Base-by-base conservation (phyloP, 1,140 invertebrate species). In the Venturia canescens region DNA sequence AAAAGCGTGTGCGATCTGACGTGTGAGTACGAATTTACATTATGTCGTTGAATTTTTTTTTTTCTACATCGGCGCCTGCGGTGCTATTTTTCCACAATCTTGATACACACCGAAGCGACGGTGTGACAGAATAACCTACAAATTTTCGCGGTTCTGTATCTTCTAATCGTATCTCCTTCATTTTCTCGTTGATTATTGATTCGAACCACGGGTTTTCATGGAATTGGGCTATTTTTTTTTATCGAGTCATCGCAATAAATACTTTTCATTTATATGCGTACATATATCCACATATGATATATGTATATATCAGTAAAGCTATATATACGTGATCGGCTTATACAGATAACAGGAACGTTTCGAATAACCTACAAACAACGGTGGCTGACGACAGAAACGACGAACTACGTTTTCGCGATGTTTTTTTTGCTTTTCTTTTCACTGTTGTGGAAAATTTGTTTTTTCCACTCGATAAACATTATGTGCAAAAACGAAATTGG, bases 51-150 rank as follows among this genome's bases (percentile, higher is more conserved):
- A 31, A 18, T 26, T 72, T 80, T 27, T 31, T 57, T 44, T 44
- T 44, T 44, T 11, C 34, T 34, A 34, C 9, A 9, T 34, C 9
- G 3, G 13, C 13, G 2, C 38, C 13, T 5, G 13, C 38, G 5
- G 7, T 44, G 38, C 7, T 44, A 44, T 44, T 80, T 57, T 57
- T 57, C 13, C 5, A 57, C 53, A 23, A 57, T 21, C 4, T 57
- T 11, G 53, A n/a, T 23, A 27, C 27, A 27, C 27, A 38, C 48
- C 18, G 27, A 44, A 31, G n/a, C 53, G 21, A 18, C 48, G 34
- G 50, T 21, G 77, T 88, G 86, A 88, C 87, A 87, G 84, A 82
- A 86, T 89, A 88, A 88, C 88, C 86, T 87, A 84, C 60, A 66
- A 82, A 44, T 79, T 76, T 79, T 76, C 29, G 15, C 29, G 38